Percentiles rank a stretch among this genome's conserved stretches.
Conservation (phyloP, 2,113 vertebrate genomes). For the Scytalopus superciliaris region DNA sequence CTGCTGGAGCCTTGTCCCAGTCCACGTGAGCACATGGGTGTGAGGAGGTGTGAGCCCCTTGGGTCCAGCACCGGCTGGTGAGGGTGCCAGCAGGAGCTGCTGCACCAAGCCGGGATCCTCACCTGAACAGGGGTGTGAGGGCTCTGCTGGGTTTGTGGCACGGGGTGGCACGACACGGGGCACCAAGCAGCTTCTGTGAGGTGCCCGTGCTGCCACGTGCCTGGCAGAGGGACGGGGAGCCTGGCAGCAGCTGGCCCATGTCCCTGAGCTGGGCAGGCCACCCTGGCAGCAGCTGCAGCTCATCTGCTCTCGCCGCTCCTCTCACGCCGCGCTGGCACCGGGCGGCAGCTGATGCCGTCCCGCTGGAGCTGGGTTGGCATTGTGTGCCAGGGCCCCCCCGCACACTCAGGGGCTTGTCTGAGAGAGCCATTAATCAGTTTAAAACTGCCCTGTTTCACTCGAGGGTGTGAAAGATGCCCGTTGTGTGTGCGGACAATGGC, state of each 20-base stretch:
- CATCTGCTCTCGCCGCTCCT: neutral
- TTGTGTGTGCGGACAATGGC: neutral
- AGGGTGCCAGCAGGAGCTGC: neutral
- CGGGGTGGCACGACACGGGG: too few species aligned
- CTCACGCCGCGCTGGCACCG: accelerated
- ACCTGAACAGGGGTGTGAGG: too few species aligned
- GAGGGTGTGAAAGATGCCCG: neutral
- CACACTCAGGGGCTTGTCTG: neutral
- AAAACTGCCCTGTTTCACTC: neutral
- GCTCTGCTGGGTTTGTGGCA: too few species aligned
- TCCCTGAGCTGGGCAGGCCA: neutral
- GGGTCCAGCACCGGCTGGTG: accelerated
- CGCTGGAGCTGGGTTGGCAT: neutral
- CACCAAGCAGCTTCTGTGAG: neutral
- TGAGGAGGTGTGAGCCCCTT: neutral
- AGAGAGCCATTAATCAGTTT: neutral
- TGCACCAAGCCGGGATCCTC: neutral
- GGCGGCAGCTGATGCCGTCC: neutral
- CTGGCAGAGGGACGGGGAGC: conserved; percentile 5
- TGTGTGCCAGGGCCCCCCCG: neutral
- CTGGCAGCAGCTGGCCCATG: neutral
- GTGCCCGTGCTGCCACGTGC: neutral
- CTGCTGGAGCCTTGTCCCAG: neutral
- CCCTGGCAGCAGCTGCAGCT: neutral
- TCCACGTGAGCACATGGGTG: neutral